Percentiles rank a stretch among this genome's conserved stretches.
Evolutionary conservation across 2,797 vertebrate genomes (phyloP).

Genomic region (Tragelaphus eurycerus): DNA sequence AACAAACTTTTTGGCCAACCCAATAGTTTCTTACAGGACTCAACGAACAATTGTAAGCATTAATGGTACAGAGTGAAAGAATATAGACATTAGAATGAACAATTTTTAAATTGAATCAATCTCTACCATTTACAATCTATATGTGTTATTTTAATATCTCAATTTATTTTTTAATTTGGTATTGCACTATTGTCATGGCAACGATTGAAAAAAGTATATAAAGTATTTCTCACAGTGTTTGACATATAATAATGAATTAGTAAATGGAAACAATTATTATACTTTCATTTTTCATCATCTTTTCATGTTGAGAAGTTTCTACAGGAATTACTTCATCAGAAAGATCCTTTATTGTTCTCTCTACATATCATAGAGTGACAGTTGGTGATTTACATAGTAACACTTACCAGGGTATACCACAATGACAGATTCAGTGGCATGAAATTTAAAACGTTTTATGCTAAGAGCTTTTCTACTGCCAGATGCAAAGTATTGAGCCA

Average conservation of each 20-base stretch:
- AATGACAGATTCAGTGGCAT: background rate
- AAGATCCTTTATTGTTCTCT: background rate
- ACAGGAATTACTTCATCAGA: background rate
- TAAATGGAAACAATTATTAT: background rate
- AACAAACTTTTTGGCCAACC: background rate
- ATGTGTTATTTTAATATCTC: background rate
- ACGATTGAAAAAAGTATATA: background rate
- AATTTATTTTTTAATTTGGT: background rate
- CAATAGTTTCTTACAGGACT: background rate
- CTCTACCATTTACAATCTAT: background rate
- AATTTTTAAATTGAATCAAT: background rate
- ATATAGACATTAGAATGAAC: background rate
- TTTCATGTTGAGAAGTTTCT: constrained; percentile 24
- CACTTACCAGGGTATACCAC: background rate
- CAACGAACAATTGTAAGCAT: background rate
- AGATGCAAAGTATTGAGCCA: background rate
- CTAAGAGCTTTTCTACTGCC: background rate
- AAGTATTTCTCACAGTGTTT: background rate
- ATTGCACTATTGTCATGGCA: background rate
- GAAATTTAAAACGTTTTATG: background rate
- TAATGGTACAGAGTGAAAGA: background rate
- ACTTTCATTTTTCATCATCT: background rate
- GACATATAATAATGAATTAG: constrained; percentile 2
- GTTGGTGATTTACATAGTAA: constrained; percentile 1
- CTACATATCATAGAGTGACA: background rate